Percentiles rank a stretch among this genome's conserved stretches.
Conservation (phyloP, 30 jellyfish, hydroid and myxozoan genomes). For the Chrysaora quinquecirrha region DNA sequence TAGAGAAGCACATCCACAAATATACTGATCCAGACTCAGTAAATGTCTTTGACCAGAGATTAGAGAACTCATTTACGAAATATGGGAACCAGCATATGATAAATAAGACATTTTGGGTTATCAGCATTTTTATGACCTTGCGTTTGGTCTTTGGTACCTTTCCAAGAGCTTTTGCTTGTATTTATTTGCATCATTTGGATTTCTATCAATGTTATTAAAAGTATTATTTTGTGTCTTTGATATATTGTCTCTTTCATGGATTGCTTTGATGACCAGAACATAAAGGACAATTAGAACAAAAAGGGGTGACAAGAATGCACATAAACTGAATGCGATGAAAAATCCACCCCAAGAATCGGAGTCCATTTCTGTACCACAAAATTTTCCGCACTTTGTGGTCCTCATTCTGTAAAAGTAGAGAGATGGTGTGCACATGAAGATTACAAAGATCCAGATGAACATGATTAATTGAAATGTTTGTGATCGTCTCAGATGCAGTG, state of each 20-base stretch:
- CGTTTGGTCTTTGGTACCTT: slow-evolving; percentile 79
- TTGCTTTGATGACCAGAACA: slow-evolving; percentile 38
- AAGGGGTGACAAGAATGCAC: slow-evolving; percentile 61
- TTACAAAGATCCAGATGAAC: slow-evolving; percentile 66
- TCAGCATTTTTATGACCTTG: slow-evolving; percentile 69
- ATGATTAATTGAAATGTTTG: slow-evolving; percentile 75
- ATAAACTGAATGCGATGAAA: slow-evolving; percentile 43
- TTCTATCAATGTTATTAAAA: not conserved
- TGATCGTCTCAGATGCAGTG: slow-evolving; percentile 75
- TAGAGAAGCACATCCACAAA: slow-evolving; percentile 65
- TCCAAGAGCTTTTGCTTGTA: slow-evolving; percentile 55
- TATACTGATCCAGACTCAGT: slow-evolving; percentile 1
- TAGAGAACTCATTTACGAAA: slow-evolving; percentile 30
- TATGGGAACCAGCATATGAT: slow-evolving; percentile 76
- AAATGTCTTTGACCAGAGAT: slow-evolving; percentile 17
- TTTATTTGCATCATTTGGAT: slow-evolving; percentile 9
- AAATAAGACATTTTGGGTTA: slow-evolving; percentile 58
- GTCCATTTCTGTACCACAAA: slow-evolving; percentile 36
- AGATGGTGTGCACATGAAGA: slow-evolving; percentile 67
- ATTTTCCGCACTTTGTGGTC: slow-evolving; percentile 19
- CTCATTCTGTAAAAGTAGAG: slow-evolving; percentile 62
- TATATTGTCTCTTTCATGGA: slow-evolving; percentile 34
- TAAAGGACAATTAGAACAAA: slow-evolving; percentile 37
- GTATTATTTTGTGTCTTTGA: slow-evolving; percentile 22
- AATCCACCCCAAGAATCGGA: slow-evolving; percentile 73